Percentiles rank a stretch among this genome's conserved stretches.
phyloP scores from a whole-genome alignment of 2,797 vertebrate species.

The Clarias platycephalus region DNA sequence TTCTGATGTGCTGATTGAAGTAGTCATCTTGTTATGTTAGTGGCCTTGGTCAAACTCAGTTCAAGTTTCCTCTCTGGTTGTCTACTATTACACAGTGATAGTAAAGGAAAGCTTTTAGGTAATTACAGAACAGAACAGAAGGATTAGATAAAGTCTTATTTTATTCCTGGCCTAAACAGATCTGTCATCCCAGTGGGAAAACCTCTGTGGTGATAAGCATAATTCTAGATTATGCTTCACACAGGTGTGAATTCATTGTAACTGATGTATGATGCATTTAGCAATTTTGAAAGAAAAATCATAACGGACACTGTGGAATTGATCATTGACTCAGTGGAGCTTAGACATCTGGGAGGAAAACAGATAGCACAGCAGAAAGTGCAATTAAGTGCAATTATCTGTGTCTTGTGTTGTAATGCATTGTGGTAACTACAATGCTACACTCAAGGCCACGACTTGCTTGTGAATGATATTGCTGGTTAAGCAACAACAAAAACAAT shows the following conservation, averaged over 20 bases:
- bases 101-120: background rate
- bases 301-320: background rate
- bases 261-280: background rate
- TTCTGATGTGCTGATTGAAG: background rate
- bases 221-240: background rate
- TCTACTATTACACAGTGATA: background rate
- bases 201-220: background rate
- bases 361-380: background rate
- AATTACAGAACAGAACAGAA: background rate
- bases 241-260: constrained; percentile 1
- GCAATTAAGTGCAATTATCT: background rate
- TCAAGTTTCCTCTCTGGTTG: background rate
- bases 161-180: background rate
- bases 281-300: background rate
- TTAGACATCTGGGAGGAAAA: background rate
- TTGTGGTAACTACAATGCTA: background rate
- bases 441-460: background rate
- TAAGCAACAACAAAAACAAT: background rate
- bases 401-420: background rate
- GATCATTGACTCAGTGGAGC: background rate
- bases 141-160: background rate
- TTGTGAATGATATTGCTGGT: background rate
- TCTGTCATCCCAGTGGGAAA: background rate
- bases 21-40: background rate
- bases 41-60: background rate